Evolutionary conservation across 2,113 vertebrate species (phyloP).

Genomic region (Scytalopus superciliaris): DNA sequence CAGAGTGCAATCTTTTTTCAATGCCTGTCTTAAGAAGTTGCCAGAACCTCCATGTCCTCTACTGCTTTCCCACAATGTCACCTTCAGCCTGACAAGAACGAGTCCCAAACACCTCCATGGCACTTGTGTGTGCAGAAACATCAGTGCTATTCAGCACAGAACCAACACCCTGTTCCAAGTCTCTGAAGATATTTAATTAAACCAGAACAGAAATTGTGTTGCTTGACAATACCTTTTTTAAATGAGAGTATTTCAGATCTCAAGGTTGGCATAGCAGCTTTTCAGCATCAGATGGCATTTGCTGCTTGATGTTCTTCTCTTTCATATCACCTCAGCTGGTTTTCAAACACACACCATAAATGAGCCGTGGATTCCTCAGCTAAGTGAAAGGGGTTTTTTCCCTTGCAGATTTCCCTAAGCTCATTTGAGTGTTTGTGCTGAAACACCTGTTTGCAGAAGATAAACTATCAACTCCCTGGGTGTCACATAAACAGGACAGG

Average conservation of each 20-base stretch:
- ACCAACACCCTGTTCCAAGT: neutral
- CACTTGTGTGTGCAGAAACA: neutral
- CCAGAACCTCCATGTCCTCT: neutral
- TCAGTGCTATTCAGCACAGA: neutral
- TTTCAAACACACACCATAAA: constrained; percentile 1
- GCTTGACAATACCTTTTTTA: neutral
- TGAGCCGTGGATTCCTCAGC: neutral
- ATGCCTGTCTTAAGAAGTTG: neutral
- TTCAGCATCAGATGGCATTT: neutral
- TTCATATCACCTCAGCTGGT: neutral
- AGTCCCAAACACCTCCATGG: neutral
- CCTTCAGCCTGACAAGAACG: neutral
- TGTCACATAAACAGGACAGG: neutral
- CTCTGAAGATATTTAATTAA: neutral
- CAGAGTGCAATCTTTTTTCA: neutral
- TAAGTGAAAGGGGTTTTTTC: constrained; percentile 15
- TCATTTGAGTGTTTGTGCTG: constrained; percentile 46
- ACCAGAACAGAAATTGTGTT: neutral
- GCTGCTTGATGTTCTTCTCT: neutral
- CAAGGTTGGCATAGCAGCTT: neutral
- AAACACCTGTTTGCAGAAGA: constrained; percentile 40
- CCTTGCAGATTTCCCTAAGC: constrained; percentile 14
- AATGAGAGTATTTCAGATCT: neutral
- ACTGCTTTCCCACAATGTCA: neutral
- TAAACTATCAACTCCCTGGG: neutral